Evolutionary conservation across 2,888 invertebrate species (phyloP).

Genomic region (Ormyrus thymus): DNA sequence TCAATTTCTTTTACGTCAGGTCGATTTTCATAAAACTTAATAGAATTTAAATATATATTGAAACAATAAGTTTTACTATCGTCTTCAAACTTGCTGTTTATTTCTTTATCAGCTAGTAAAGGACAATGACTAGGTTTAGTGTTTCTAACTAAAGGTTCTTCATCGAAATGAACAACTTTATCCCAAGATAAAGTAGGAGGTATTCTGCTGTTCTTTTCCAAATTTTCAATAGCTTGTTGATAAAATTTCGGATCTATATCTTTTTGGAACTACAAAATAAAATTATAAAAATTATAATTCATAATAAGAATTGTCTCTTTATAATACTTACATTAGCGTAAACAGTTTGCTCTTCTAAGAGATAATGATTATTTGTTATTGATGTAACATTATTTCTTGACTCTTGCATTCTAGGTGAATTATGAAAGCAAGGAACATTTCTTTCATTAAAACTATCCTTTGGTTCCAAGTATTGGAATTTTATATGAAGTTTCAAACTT

Average conservation of each 20-base stretch:
- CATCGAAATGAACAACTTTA: conserved; percentile 32
- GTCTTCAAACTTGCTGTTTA: conserved; percentile 60
- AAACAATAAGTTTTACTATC: conserved; percentile 68
- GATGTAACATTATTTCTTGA: background rate
- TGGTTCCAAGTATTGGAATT: conserved; percentile 73
- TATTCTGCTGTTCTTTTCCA: conserved; percentile 3
- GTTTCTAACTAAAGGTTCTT: conserved; percentile 2
- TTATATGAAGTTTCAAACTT: conserved; percentile 77
- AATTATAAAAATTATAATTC: no score
- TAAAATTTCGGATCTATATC: no score
- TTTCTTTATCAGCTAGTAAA: conserved; percentile 14
- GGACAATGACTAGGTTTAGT: background rate
- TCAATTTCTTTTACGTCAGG: conserved; percentile 64
- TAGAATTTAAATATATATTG: conserved; percentile 62
- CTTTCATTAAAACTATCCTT: conserved; percentile 52
- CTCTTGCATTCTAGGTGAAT: background rate
- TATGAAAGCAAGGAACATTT: background rate
- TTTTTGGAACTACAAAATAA: no score
- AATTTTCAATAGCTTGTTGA: conserved; percentile 1
- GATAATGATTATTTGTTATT: conserved; percentile 20
- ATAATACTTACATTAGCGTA: conserved; percentile 41
- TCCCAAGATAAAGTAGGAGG: conserved; percentile 12
- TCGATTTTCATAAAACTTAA: conserved; percentile 62
- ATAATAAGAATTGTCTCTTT: background rate
- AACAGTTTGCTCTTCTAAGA: conserved; percentile 37